Evolutionary conservation across 2,888 invertebrate genomes (phyloP), one percentile per base, ranked within the genome.

Genomic region (Coecobrya sp.): DNA sequence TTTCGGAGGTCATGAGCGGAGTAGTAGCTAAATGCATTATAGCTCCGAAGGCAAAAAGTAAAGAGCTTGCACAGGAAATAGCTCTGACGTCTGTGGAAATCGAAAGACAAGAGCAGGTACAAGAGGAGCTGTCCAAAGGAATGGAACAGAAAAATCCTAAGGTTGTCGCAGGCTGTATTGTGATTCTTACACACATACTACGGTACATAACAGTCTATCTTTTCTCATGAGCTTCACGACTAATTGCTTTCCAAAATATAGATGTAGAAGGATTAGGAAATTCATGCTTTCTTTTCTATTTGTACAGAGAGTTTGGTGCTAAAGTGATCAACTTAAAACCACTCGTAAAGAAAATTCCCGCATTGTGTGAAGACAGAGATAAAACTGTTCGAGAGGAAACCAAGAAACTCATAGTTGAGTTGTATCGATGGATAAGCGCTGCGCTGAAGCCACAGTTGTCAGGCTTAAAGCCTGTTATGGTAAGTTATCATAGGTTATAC

Each of bases 131-230:
- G 0, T 96, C 99, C 25, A 99, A 99, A 96, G 99, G 99, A 52
- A 97, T 98, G 96, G 98, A 98, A 70, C 98, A 98, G 95, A 99
- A 99, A 96, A 99, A 99, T 96, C 99, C 99, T 0, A 99, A 99
- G 96, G 98, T 99, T 92, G 98, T 99, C 0, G 96, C 98, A 0
- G 99, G 98, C 0, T 99, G 98, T 95, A 97, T 98, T 1, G 96
- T 97, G 7, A 97, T 97, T 0, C 96, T 98, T 8, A 97, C 98
- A 30, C 96, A 97, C 68, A 97, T 98, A 0, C 96, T 99, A 36
- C 97, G 96, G 96, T 96, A 95, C 11, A 0, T 62, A 30, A 19
- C 59, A n/a, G n/a, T n/a, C n/a, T n/a, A n/a, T 19, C 16, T 2
- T 59, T 19, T 19, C 7, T 4, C 59, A 19, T 52, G 19, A 36